Percentiles rank a stretch among this genome's conserved stretches.
These are phyloP conservation scores for Dendrolimus houi DNA, from an alignment of 2,888 invertebrate genomes.

Conservation along the genomic window DNA sequence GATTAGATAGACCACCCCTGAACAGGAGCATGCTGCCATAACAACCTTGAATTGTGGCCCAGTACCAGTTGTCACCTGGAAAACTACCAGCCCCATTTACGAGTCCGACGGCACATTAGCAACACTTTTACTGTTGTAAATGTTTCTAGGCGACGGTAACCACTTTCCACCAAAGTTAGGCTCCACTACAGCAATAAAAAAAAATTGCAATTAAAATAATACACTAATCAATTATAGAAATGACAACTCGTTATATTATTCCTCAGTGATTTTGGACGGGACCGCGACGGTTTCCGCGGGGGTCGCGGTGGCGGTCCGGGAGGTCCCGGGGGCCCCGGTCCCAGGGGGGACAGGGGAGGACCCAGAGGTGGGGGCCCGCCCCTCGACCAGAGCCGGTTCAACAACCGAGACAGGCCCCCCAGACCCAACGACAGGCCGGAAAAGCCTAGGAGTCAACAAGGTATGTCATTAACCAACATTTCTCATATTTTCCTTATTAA, in stretches of 20 bases:
- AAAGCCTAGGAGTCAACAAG: conserved; percentile 15
- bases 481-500: neutral
- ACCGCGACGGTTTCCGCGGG: conserved; percentile 39
- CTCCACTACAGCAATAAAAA: no score
- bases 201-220: no score
- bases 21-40: no score
- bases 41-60: no score
- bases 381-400: conserved; percentile 16
- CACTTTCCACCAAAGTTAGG: no score
- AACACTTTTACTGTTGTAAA: no score
- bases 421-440: conserved; percentile 15
- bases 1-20: no score
- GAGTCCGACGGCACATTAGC: no score
- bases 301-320: conserved; percentile 22
- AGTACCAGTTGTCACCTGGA: no score
- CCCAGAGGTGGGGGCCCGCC: conserved; percentile 9
- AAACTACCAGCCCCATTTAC: no score
- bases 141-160: no score
- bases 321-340: conserved; percentile 8
- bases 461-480: neutral
- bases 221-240: no score
- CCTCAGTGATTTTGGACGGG: conserved; percentile 25
- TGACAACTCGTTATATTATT: neutral
- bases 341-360: conserved; percentile 13
- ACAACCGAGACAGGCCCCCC: conserved; percentile 15